Evolutionary conservation across 1,140 invertebrate species (phyloP).

Genomic region (Dryas iulia): DNA sequence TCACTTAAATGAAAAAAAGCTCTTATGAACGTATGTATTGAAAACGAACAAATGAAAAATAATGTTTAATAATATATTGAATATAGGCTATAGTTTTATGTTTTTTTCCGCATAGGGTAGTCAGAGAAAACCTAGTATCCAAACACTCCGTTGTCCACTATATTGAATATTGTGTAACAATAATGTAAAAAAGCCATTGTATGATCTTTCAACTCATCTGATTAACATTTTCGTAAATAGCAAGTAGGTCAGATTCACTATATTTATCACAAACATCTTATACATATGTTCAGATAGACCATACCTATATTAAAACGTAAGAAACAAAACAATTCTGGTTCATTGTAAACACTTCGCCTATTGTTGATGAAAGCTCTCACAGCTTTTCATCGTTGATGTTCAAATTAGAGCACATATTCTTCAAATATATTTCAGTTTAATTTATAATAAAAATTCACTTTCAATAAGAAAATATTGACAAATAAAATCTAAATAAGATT

Average conservation of each 20-base stretch:
- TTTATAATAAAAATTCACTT: not conserved
- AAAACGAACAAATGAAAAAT: too few relatives aligned
- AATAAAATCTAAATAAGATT: not conserved
- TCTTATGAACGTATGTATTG: too few relatives aligned
- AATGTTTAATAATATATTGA: too few relatives aligned
- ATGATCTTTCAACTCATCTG: not conserved
- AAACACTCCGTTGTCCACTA: too few relatives aligned
- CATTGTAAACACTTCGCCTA: not conserved
- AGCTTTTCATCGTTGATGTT: not conserved
- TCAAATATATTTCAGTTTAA: not conserved
- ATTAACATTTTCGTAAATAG: not conserved
- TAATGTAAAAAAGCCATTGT: not conserved
- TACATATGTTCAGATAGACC: not conserved
- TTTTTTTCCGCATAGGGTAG: too few relatives aligned
- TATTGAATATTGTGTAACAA: too few relatives aligned
- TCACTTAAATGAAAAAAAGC: too few relatives aligned
- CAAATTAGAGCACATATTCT: not conserved
- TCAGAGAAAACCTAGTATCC: too few relatives aligned
- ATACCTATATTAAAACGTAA: not conserved
- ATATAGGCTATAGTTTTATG: too few relatives aligned
- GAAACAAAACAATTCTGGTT: not conserved
- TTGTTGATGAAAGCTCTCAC: not conserved
- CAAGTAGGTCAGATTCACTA: not conserved
- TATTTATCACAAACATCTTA: not conserved
- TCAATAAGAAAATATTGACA: not conserved